Percentiles rank a stretch among this genome's conserved stretches.
phyloP scores from a whole-genome alignment of 2,888 invertebrate species.

The Mimumesa dahlbomi region DNA sequence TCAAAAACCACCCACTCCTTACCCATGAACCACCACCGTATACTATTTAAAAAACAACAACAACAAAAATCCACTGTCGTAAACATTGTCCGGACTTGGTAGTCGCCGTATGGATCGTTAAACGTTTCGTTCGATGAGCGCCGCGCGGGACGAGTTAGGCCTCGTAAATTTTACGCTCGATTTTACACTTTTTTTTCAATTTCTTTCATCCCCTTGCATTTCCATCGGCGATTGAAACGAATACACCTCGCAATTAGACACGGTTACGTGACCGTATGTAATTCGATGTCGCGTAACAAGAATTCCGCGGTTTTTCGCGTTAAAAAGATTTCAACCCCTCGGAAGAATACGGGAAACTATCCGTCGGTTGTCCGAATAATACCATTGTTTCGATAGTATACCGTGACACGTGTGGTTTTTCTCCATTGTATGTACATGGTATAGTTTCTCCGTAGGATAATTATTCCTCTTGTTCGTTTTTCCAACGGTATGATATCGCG shows the following conservation, averaged over 20 bases:
- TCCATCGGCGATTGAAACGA: constrained; percentile 18
- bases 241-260: no score
- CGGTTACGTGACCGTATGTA: no score
- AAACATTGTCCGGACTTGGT: constrained; percentile 27
- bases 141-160: constrained; percentile 43
- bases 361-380: no score
- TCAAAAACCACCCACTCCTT: constrained; percentile 40
- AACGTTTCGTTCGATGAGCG: constrained; percentile 48
- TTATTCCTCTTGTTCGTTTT: background rate
- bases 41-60: no score
- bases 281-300: no score
- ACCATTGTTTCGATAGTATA: no score
- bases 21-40: constrained; percentile 18
- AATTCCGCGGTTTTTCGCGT: no score
- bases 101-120: constrained; percentile 59
- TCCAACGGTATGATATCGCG: background rate
- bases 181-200: constrained; percentile 43
- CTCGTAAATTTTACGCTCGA: constrained; percentile 67
- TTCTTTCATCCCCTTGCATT: background rate
- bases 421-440: no score
- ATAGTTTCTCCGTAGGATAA: no score
- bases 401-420: no score
- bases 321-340: no score
- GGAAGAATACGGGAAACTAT: no score
- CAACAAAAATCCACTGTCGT: constrained; percentile 34